Percentiles rank a stretch among this genome's conserved stretches.
phyloP scores from a whole-genome alignment of 2,113 vertebrate genomes.

The Microcebus jonahi region DNA sequence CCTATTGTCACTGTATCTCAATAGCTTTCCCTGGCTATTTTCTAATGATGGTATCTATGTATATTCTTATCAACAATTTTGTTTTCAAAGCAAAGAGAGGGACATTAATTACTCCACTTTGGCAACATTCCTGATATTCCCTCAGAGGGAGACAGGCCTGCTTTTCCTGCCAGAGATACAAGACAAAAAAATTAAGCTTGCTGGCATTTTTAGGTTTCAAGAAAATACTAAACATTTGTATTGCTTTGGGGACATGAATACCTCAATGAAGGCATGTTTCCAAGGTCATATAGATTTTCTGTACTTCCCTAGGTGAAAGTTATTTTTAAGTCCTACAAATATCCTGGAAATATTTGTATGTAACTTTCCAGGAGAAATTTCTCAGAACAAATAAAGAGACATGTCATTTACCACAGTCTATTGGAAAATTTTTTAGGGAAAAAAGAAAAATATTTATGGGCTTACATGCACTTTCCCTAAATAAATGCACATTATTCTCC shows the following conservation, averaged over 20 bases:
- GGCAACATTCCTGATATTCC: no score
- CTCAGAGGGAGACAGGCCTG: not conserved
- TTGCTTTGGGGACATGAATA: no score
- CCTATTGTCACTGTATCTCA: no score
- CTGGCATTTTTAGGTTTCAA: not conserved
- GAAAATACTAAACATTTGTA: not conserved
- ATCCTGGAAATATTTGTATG: no score
- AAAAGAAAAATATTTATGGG: not conserved
- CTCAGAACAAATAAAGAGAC: not conserved
- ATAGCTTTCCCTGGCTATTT: no score
- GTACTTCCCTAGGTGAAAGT: not conserved
- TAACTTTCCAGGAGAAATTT: not conserved
- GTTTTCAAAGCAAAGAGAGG: no score
- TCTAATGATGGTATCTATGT: no score
- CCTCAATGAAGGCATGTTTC: no score
- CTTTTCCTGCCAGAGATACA: not conserved
- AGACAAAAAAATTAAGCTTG: no score
- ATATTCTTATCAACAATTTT: not conserved
- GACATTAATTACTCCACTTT: not conserved
- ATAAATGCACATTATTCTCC: no score
- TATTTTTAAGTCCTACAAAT: not conserved
- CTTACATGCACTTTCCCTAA: no score
- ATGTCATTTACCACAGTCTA: not conserved
- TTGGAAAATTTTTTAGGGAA: not conserved
- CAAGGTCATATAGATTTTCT: no score